Evolutionary conservation across 2,888 invertebrate species (phyloP), one percentile per base, ranked within the genome.

Genomic region (Balanococcus diminutus): DNA sequence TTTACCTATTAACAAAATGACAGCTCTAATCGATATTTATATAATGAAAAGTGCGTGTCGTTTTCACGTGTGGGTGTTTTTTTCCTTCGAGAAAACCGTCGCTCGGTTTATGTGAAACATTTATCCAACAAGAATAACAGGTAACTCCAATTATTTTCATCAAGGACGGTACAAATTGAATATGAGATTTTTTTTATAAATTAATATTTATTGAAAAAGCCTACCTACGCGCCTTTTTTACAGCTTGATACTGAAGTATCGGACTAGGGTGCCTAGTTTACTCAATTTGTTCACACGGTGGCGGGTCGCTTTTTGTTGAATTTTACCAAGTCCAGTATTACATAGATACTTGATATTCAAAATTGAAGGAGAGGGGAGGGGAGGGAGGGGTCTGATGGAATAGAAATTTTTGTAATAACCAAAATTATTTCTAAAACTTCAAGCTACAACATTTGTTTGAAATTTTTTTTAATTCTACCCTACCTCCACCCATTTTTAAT

Each of bases 31-130:
- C 82, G 82, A 82, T 82, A 31, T 22, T 28, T 28, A 51, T 56
- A 25, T 51, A 82, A 82, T 82, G 82, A 82, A 51, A 82, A 82
- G 51, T 82, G 82, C 82, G 82, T 82, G 82, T 82, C 31, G 46
- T 39, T 82, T 82, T 82, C 46, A 51, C 28, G 36, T 36, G 75
- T 79, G 36, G 75, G 75, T 79, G 75, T 79, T 79, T 79, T 31
- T 67, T 67, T 67, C 16, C 67, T 67, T 36, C 75, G 75, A 79
- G 36, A n/a, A 79, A 79, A 79, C 36, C 75, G 19, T 22, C 11
- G 36, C 14, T 36, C 75, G 75, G 36, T 32, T 79, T 6, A 79
- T 36, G 36, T 79, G 36, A 36, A 79, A 79, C 75, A 79, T 79
- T 79, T 79, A 82, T 56, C 31, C 19, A 32, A 56, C 31, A 56